phyloP scores from a whole-genome alignment of 2,113 vertebrate species.

The Zeus faber region DNA sequence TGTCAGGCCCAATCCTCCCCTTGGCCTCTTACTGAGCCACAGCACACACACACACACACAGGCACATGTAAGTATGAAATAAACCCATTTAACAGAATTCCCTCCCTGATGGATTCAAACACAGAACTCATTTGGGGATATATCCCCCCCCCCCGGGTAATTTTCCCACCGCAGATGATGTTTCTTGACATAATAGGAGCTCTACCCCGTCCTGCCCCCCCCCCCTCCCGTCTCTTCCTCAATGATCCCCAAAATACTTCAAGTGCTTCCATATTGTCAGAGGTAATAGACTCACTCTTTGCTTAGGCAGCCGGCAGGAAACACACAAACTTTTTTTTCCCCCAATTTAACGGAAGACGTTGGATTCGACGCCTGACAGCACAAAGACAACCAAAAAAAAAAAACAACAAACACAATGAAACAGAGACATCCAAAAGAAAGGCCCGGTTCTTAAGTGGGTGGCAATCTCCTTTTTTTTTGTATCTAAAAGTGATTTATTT shows the following conservation, averaged over 20 bases:
- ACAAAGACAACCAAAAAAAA: constrained; percentile 30
- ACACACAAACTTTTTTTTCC: too few relatives aligned
- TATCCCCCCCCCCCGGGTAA: constrained; percentile 11
- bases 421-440: constrained; percentile 29
- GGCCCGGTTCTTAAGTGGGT: constrained; percentile 19
- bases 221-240: too few relatives aligned
- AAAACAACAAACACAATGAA: constrained; percentile 31
- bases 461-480: too few relatives aligned
- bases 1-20: constrained; percentile 29
- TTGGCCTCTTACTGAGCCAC: constrained; percentile 19
- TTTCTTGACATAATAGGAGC: constrained; percentile 19
- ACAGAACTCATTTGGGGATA: neutral
- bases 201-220: constrained; percentile 21
- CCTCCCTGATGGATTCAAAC: neutral
- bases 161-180: constrained; percentile 22
- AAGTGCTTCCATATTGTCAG: constrained; percentile 16
- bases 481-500: too few relatives aligned
- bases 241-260: constrained; percentile 45
- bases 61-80: neutral
- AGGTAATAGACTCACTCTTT: constrained; percentile 13
- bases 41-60: constrained; percentile 7
- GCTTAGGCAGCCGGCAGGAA: constrained; percentile 16
- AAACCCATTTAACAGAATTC: neutral
- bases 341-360: too few relatives aligned
- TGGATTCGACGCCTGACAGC: constrained; percentile 27